Conservation (phyloP, 2,888 invertebrate genomes). For the Idaea straminata region DNA sequence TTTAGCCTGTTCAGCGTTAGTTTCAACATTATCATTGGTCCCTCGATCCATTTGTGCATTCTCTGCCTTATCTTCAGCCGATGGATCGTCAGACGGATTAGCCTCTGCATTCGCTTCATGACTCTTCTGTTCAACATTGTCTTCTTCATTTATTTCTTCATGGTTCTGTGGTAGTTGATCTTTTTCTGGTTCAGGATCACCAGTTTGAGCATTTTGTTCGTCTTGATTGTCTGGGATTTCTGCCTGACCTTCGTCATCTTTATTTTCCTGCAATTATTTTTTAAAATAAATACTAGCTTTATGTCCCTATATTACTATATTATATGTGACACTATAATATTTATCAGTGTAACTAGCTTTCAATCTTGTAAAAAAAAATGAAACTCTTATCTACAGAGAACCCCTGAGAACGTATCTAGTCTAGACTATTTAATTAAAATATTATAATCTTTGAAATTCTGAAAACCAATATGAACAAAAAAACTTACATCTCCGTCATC, state of each 20-base stretch:
- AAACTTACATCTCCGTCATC: not conserved
- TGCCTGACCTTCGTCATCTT: slow-evolving; percentile 26
- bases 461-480: not conserved
- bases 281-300: slow-evolving; percentile 5
- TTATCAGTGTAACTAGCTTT: too few relatives aligned
- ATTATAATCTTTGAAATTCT: not conserved
- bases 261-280: slow-evolving; percentile 34
- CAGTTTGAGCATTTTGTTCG: slow-evolving; percentile 45
- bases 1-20: slow-evolving; percentile 67
- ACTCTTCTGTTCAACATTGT: slow-evolving; percentile 64
- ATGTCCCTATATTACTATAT: slow-evolving; percentile 1
- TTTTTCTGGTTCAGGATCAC: slow-evolving; percentile 37
- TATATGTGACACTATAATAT: too few relatives aligned
- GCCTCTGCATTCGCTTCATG: slow-evolving; percentile 75
- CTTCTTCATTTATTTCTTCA: slow-evolving; percentile 64
- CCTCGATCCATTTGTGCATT: slow-evolving; percentile 72
- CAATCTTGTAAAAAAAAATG: too few relatives aligned
- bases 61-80: slow-evolving; percentile 71
- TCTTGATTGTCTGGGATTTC: slow-evolving; percentile 45
- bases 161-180: slow-evolving; percentile 61
- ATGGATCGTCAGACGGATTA: slow-evolving; percentile 71
- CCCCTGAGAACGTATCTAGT: too few relatives aligned
- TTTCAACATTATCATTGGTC: slow-evolving; percentile 73
- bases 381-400: not conserved
- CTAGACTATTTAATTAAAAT: too few relatives aligned